Evolutionary conservation across 2,113 vertebrate genomes (phyloP).

Genomic region (Anarrhichthys ocellatus): DNA sequence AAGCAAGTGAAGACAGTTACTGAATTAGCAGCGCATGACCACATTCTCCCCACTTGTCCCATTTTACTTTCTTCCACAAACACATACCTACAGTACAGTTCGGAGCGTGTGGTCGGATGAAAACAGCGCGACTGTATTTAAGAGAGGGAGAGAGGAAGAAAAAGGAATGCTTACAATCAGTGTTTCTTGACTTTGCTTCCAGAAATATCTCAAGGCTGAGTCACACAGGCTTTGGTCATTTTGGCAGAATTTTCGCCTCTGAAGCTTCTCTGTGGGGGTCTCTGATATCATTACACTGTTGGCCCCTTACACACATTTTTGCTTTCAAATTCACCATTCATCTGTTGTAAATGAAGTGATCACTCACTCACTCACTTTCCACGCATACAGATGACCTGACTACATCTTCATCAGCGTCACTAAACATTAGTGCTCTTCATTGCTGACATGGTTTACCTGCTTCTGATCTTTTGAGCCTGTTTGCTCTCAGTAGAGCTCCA

Average conservation of each 20-base stretch:
- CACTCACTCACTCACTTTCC: conserved; percentile 12
- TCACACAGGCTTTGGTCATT: conserved; percentile 50
- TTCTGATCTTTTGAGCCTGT: background rate
- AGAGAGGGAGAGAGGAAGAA: background rate
- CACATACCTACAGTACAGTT: background rate
- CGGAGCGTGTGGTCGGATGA: conserved; percentile 3
- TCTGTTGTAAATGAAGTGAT: conserved; percentile 28
- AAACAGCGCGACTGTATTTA: background rate
- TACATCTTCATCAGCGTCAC: background rate
- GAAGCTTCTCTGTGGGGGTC: conserved; percentile 52
- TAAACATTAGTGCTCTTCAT: background rate
- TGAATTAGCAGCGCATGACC: background rate
- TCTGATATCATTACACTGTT: conserved; percentile 43
- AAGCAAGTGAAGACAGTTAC: background rate
- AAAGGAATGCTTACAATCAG: conserved; percentile 32
- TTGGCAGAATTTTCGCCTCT: conserved; percentile 27
- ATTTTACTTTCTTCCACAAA: conserved; percentile 6
- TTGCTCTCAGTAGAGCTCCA: background rate
- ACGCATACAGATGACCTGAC: background rate
- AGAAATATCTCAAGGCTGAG: conserved; percentile 54
- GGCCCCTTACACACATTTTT: conserved; percentile 32
- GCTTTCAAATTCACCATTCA: conserved; percentile 24
- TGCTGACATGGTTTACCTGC: background rate
- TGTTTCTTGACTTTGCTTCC: conserved; percentile 47
- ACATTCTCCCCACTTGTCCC: background rate